Evolutionary conservation across 2,797 vertebrate species (phyloP), one percentile per base, ranked within the genome.

Genomic region (Muscicapa striata): DNA sequence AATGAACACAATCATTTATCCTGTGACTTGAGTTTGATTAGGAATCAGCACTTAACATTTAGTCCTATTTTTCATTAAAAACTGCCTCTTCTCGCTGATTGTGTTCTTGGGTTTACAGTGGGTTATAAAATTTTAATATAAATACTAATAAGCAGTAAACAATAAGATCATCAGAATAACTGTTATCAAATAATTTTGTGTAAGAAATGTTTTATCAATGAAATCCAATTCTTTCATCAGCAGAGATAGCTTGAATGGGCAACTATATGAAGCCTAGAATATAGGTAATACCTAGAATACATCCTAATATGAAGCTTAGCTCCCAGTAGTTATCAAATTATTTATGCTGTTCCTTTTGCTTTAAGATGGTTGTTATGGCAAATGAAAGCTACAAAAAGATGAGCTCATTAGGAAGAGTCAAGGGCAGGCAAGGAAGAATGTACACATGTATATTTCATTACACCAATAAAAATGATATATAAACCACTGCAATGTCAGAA

Each of bases 391-490:
- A 61, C 30, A 74, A 63, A 84, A 78, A 61, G 17, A 68, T 58
- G n/a, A 81, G 13, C 59, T 93, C 67, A 59, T 94, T 94, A 93
- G 27, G 34, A 91, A 84, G 13, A 82, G 43, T 81, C 87, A 94
- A 87, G 89, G 76, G 41, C 66, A 93, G 41, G 59, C 54, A 84
- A 84, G 76, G 58, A 72, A 80, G 61, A 86, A 66, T 4, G 4
- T 61, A 75, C 52, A 62, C 43, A 91, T 81, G 12, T 73, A 76
- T 91, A 94, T 86, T 96, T 94, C 74, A 89, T 91, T 90, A 90
- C 67, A 67, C 52, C 54, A 82, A 91, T 88, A 95, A 88, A 92
- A 87, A 89, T 76, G 8, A 81, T 90, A 84, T 30, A 94, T 78
- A 95, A 88, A 91, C 59, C 67, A 82, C 70, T n/a, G 45, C 46